phyloP scores from a whole-genome alignment of 2,888 invertebrate genomes.

The Hofmannophila pseudospretella region DNA sequence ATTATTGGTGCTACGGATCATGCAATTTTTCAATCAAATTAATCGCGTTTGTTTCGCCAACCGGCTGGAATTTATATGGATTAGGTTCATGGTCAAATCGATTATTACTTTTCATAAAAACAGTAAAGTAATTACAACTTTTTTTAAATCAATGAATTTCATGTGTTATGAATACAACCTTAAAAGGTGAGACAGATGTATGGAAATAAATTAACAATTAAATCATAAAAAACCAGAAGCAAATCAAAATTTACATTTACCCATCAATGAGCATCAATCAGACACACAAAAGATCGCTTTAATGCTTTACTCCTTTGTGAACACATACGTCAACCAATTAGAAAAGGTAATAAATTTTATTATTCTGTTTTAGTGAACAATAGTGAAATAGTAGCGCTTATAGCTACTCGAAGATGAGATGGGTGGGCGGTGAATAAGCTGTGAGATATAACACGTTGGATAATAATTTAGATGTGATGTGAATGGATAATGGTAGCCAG shows the following conservation, averaged over 20 bases:
- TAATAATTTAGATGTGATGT: not conserved
- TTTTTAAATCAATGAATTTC: too few relatives aligned
- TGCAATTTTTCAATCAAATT: slow-evolving; percentile 11
- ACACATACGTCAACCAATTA: too few relatives aligned
- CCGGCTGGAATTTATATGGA: not conserved
- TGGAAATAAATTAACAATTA: too few relatives aligned
- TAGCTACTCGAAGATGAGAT: not conserved
- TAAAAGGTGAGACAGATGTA: too few relatives aligned
- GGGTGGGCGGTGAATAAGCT: slow-evolving; percentile 5
- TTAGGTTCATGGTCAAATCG: slow-evolving; percentile 6
- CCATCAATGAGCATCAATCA: slow-evolving; percentile 12
- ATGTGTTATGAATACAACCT: too few relatives aligned
- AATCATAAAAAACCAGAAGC: slow-evolving; percentile 1
- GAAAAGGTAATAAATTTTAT: slow-evolving; percentile 15
- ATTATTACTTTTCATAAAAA: too few relatives aligned
- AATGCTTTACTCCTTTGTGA: slow-evolving; percentile 2
- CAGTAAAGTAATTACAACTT: too few relatives aligned
- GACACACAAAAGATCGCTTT: slow-evolving; percentile 9
- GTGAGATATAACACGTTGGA: slow-evolving; percentile 14
- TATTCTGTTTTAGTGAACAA: slow-evolving; percentile 20
- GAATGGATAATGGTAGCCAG: not conserved
- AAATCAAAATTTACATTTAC: slow-evolving; percentile 1
- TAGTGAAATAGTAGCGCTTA: slow-evolving; percentile 8
- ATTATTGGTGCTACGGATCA: slow-evolving; percentile 14
- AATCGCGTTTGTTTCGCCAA: slow-evolving; percentile 4